Base-by-base conservation (phyloP, 1,140 invertebrate species). In the Drosophila albomicans region DNA sequence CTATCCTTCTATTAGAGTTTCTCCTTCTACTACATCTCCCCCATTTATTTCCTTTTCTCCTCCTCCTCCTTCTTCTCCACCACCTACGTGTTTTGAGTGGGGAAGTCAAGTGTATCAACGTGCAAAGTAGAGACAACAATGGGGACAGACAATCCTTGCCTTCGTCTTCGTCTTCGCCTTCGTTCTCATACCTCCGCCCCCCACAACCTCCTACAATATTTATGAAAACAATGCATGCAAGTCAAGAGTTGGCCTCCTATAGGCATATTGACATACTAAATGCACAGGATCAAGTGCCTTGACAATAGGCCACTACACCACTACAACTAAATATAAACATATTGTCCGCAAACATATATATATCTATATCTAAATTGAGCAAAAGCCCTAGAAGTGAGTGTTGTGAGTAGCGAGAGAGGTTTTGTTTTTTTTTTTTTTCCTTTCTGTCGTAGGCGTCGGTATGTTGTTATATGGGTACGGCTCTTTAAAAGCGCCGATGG, bases 221-320 rank as follows among this genome's bases (percentile, higher is more conserved):
- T 65, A 73, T 74, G 77, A 84, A 79, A 87, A 87, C 82, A 87
- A 87, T 87, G 73, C 84, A 88, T 71, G 84, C 80, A 70, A 82
- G 77, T 66, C 84, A 79, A 79, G 78, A 59, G 70, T 56, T 63
- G 58, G 54, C 62, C 68, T 72, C 62, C 32, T 63, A 75, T 81
- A 73, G 76, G 52, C 79, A 65, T 88, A 87, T 87, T 88, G 82
- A 88, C 84, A 88, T 62, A 87, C 82, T 88, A 69, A 82, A 82
- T 73, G 69, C 82, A 87, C 67, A 71, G 84, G 66, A 87, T 87
- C 84, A 87, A 87, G 84, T 80, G 73, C 38, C 67, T 48, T 59
- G 43, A 71, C 82, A 79, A 82, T 62, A 45, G 68, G 70, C 75
- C 67, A 48, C 65, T 67, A 48, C 65, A 76, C 35, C 69, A 52